Conservation (phyloP, 2,797 vertebrate genomes). For the Molothrus ater region DNA sequence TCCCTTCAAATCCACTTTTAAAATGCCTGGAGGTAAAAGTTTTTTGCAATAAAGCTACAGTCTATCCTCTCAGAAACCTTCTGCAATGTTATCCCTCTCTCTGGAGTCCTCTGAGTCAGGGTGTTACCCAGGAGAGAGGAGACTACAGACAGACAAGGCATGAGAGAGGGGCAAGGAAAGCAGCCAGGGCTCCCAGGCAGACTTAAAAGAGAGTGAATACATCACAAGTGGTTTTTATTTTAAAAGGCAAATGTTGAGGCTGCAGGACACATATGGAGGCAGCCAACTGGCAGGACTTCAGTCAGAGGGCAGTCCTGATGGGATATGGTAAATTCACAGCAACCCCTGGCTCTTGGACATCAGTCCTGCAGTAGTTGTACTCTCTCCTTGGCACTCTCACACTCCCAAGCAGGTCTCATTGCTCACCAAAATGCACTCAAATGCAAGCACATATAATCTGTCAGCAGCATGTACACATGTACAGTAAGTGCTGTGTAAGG, state of each 20-base stretch:
- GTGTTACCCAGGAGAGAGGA: background rate
- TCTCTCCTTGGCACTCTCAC: background rate
- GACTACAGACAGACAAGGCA: background rate
- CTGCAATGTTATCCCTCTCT: background rate
- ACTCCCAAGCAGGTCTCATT: background rate
- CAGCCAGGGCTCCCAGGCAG: conserved; percentile 39
- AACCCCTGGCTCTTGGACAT: background rate
- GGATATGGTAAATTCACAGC: conserved; percentile 46
- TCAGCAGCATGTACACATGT: rapidly evolving
- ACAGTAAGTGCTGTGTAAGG: background rate
- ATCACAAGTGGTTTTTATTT: conserved; percentile 60
- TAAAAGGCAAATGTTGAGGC: conserved; percentile 49
- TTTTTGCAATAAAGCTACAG: background rate
- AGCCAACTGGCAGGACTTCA: conserved; percentile 64
- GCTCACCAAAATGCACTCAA: background rate
- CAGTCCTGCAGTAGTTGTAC: background rate
- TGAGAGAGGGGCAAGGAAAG: background rate
- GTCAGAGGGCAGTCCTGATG: conserved; percentile 29
- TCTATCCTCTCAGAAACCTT: background rate
- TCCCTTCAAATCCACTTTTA: background rate
- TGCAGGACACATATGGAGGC: conserved; percentile 10
- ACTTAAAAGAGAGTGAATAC: conserved; percentile 54
- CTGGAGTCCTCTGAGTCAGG: background rate
- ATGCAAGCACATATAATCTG: background rate
- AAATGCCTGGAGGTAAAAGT: background rate